Base-by-base conservation (phyloP, 2,113 vertebrate genomes). In the Alouatta palliata region DNA sequence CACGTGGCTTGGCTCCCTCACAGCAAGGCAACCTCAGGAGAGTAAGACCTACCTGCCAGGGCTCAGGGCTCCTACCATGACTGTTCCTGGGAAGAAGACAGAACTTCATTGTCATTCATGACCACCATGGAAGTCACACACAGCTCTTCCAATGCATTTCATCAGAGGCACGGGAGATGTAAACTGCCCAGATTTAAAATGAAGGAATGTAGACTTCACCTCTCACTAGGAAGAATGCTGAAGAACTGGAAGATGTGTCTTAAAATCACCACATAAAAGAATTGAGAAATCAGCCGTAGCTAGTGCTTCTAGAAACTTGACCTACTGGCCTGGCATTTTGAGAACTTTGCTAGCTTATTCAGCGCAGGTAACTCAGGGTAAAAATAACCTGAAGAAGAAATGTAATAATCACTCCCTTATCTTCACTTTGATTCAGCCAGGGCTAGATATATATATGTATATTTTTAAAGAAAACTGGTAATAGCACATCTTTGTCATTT, bases 321-420 rank as follows among this genome's bases (percentile, higher is more conserved):
- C 45, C 54, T 25, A 80, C 45, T 91, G 16, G 1, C 9, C 40
- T 94, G 70, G 6, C 82, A 7, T 82, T 49, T 68, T 27, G 40
- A 43, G 27, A 76, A 40, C 10, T 73, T 77, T 76, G n/a, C 8
- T 40, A 88, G 37, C 43, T 79, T 71, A 40, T 16, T 56, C 25
- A 70, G 37, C 37, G 9, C 5, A 66, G 64, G 16, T 52, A 68
- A 90, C 6, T 82, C 14, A 71, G 47, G 19, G 10, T 80, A 70
- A 91, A 93, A 94, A 37, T 47, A 91, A 56, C 37, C 45, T 75
- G 37, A 96, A 66, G 64, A 88, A 95, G 77, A 93, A 56, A 95
- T 37, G 30, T 90, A 75, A 79, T 66, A 35, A 79, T 84, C 58
- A 85, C 30, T 95, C 73, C 14, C 5, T 86, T 71, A 54, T 54